These are phyloP conservation scores for Melanotaenia parkinsoni DNA, from an alignment of 2,797 vertebrate genomes.

Conservation along the genomic window DNA sequence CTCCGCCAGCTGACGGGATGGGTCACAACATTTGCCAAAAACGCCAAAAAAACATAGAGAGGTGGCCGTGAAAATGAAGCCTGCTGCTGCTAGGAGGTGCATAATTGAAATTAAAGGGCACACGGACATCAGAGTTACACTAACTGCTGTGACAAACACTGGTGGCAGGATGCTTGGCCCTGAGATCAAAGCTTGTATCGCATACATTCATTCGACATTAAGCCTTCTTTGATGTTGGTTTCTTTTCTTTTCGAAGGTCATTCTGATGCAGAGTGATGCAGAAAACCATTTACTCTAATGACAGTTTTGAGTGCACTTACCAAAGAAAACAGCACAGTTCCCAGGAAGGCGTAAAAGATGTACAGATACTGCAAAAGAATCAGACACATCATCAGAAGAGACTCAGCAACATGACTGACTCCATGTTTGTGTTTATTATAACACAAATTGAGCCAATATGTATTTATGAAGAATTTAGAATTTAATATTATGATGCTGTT, in stretches of 20 bases:
- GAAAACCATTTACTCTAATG: conserved; percentile 8
- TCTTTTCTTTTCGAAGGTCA: conserved; percentile 48
- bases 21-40: conserved; percentile 76
- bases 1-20: conserved; percentile 58
- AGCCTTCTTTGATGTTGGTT: conserved; percentile 37
- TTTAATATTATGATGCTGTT: neutral
- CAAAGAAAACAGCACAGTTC: conserved; percentile 84
- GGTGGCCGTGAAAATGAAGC: conserved; percentile 70
- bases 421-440: neutral
- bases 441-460: neutral
- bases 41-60: conserved; percentile 64
- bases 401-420: conserved; percentile 1
- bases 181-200: conserved; percentile 31
- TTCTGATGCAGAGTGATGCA: conserved; percentile 12
- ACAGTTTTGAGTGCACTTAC: conserved; percentile 75
- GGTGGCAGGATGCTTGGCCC: conserved; percentile 23
- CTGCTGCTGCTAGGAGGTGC: conserved; percentile 60
- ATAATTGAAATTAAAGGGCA: conserved; percentile 77
- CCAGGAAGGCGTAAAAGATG: conserved; percentile 83
- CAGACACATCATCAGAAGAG: conserved; percentile 38
- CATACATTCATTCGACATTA: conserved; percentile 48
- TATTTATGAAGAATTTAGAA: neutral
- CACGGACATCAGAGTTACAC: conserved; percentile 56
- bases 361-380: conserved; percentile 78
- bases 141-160: conserved; percentile 59